Evolutionary conservation across 2,113 vertebrate genomes (phyloP).

Genomic region (Neogale vison): DNA sequence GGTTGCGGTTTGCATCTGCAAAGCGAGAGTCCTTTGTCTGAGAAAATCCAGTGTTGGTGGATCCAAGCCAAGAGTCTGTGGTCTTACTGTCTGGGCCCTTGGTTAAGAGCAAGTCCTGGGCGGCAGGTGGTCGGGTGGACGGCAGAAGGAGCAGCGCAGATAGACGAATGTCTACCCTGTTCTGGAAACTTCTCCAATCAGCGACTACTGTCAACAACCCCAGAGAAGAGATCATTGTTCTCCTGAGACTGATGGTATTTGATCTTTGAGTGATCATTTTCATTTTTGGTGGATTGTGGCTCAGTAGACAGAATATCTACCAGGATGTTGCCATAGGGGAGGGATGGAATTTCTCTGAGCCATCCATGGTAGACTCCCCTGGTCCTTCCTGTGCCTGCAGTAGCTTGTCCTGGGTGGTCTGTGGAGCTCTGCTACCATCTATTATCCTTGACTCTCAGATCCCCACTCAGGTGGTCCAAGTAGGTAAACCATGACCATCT

Average conservation of each 20-base stretch:
- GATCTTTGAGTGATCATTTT: not conserved
- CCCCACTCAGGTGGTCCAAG: not conserved
- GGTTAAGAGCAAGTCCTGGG: not conserved
- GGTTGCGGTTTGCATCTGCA: fast-evolving
- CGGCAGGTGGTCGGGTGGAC: not conserved
- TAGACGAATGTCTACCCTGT: fast-evolving
- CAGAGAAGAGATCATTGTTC: not conserved
- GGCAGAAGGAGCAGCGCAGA: not conserved
- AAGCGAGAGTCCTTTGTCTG: not conserved
- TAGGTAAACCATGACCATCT: not conserved
- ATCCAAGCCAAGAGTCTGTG: not conserved
- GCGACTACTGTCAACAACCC: too few species aligned
- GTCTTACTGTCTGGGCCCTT: fast-evolving
- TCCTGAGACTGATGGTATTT: not conserved
- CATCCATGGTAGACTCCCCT: fast-evolving
- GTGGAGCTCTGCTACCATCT: fast-evolving
- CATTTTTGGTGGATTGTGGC: not conserved
- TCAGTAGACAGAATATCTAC: fast-evolving
- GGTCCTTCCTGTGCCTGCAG: not conserved
- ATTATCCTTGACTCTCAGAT: not conserved
- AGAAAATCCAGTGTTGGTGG: fast-evolving
- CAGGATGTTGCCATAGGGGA: not conserved
- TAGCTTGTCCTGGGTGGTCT: too few species aligned
- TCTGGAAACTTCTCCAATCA: not conserved
- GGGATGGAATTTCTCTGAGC: not conserved